Percentiles rank a stretch among this genome's conserved stretches.
Evolutionary conservation across 2,888 invertebrate genomes (phyloP).

Genomic region (Patella pellucida): DNA sequence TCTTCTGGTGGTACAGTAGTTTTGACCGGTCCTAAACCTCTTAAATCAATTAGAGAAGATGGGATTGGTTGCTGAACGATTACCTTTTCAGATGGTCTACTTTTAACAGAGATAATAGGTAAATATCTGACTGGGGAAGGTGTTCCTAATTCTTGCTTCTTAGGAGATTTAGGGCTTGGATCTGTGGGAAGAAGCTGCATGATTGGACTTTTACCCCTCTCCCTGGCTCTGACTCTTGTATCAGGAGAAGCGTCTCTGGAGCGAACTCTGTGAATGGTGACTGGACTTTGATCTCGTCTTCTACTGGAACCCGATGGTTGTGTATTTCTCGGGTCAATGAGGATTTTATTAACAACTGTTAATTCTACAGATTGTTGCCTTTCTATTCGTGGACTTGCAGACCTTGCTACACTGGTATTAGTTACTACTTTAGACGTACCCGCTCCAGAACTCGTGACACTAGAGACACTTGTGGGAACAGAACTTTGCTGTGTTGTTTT

Average conservation of each 20-base stretch:
- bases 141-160: neutral
- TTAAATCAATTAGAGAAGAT: neutral
- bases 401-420: neutral
- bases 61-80: neutral
- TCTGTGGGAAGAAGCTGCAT: slow-evolving; percentile 9
- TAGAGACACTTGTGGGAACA: neutral
- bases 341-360: neutral
- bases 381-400: neutral
- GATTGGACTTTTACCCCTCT: slow-evolving; percentile 3
- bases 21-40: neutral
- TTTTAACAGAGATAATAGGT: neutral
- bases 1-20: neutral
- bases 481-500: neutral
- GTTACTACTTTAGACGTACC: neutral
- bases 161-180: neutral
- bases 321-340: neutral
- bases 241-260: neutral
- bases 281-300: neutral
- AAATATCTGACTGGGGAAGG: slow-evolving; percentile 2
- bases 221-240: neutral
- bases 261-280: neutral
- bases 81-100: neutral
- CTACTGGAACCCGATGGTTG: neutral
- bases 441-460: neutral
- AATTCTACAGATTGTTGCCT: neutral